Evolutionary conservation across 2,113 vertebrate species (phyloP), one percentile per base, ranked within the genome.

Genomic region (Microcebus jonahi): DNA sequence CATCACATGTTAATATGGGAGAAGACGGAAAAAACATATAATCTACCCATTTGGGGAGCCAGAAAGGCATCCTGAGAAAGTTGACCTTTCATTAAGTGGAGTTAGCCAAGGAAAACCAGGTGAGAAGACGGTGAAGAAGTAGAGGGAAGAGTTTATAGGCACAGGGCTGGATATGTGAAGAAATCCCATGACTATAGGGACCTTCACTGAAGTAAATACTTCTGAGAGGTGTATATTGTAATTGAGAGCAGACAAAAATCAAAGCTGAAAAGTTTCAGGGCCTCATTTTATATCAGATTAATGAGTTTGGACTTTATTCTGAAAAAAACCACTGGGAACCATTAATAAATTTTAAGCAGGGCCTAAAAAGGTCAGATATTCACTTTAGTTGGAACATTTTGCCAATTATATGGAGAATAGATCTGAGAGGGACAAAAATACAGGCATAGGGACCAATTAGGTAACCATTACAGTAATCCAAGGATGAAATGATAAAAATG

Each of bases 291-390:
- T 79, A 31, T 82, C n/a, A 39, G n/a, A 92, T 9, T 90, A 48
- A 45, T 94, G 42, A 79, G 3, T 9, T 89, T 92, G 88, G 53
- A 29, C 59, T 96, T 97, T 39, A 85, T 77, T 94, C 55, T 80
- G 14, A 63, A 90, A 57, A 88, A 90, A 86, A 77, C 83, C 50
- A 55, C 45, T 88, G 76, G 50, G 75, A 95, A 45, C 8, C 31
- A 73, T 17, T 88, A 55, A 34, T 39, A 39, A 31, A 79, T 79
- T 93, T 97, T 88, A 75, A 90, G 63, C 34, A 90, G 31, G 39
- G n/a, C 23, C 34, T 88, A 50, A 39, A 95, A 97, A 87, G 55
- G 61, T 91, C 71, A 97, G 67, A 67, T 34, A 50, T 17, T 25
- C 50, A 80, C 21, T 70, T 75, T 65, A 75, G 8, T n/a, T 21